A percentile compares a stretch with the other conserved stretches of the same genome.
Evolutionary conservation across 2,113 vertebrate genomes (phyloP).

Genomic region (Smithornis capensis): DNA sequence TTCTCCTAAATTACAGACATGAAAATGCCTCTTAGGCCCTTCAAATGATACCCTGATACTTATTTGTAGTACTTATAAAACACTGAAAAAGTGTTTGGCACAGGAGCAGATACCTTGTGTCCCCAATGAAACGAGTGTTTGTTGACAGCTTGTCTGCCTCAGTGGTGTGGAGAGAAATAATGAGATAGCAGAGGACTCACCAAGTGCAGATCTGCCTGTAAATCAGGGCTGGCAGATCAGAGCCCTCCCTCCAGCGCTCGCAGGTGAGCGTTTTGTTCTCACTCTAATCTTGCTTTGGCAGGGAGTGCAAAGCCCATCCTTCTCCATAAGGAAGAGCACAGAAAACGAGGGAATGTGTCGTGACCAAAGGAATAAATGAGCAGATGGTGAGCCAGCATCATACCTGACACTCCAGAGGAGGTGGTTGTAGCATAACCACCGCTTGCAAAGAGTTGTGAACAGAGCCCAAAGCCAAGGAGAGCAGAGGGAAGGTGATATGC

Average conservation of each 20-base stretch:
- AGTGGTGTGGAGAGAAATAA: not conserved
- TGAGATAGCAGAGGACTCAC: not conserved
- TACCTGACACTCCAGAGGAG: slow-evolving; percentile 47
- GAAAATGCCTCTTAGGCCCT: not conserved
- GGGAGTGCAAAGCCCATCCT: not conserved
- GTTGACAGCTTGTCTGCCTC: slow-evolving; percentile 9
- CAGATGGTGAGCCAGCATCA: slow-evolving; percentile 45
- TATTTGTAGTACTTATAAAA: not conserved
- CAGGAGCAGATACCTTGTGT: not conserved
- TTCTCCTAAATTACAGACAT: not conserved
- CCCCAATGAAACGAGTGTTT: not conserved
- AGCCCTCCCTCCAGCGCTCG: not conserved
- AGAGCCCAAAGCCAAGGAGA: not conserved
- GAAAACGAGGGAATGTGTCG: not conserved
- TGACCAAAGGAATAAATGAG: slow-evolving; percentile 39
- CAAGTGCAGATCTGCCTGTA: not conserved
- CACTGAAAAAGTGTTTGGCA: not conserved
- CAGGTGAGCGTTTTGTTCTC: slow-evolving; percentile 24
- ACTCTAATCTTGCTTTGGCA: not conserved
- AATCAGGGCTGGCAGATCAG: not conserved
- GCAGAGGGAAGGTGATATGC: not conserved
- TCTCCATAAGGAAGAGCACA: not conserved
- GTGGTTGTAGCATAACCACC: not conserved
- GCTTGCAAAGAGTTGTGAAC: not conserved
- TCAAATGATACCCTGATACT: not conserved